Percentiles rank a stretch among this genome's conserved stretches.
Conservation (phyloP, 2,797 vertebrate species). For the Linurgus olivaceus region DNA sequence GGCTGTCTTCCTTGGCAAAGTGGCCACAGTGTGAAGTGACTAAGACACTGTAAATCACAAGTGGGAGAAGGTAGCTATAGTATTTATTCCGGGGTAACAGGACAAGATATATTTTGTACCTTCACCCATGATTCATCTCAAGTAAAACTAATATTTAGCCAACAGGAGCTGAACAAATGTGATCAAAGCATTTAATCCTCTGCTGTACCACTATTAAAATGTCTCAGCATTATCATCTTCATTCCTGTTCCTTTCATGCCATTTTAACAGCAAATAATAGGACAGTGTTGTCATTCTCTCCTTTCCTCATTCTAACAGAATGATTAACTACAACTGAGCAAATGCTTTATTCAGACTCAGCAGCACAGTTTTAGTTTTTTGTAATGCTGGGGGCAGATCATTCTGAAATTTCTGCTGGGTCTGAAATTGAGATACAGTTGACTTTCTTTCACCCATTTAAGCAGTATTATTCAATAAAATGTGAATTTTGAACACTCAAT, state of each 20-base stretch:
- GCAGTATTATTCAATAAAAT: background rate
- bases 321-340: background rate
- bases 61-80: background rate
- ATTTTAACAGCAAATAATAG: background rate
- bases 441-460: background rate
- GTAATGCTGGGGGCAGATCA: background rate
- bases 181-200: background rate
- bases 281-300: background rate
- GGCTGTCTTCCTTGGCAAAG: background rate
- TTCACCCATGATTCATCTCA: background rate
- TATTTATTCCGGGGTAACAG: background rate
- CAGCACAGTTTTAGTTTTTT: background rate
- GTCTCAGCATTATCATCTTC: background rate
- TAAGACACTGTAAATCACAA: background rate
- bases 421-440: background rate
- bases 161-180: background rate
- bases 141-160: background rate
- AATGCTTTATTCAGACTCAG: background rate
- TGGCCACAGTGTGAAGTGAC: background rate
- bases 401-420: background rate
- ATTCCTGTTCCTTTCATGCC: background rate
- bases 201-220: background rate
- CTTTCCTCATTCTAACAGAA: background rate
- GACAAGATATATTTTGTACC: background rate
- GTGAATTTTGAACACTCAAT: background rate